These are phyloP conservation scores for Athalia cordata DNA, from an alignment of 2,888 invertebrate species.

Conservation along the genomic window DNA sequence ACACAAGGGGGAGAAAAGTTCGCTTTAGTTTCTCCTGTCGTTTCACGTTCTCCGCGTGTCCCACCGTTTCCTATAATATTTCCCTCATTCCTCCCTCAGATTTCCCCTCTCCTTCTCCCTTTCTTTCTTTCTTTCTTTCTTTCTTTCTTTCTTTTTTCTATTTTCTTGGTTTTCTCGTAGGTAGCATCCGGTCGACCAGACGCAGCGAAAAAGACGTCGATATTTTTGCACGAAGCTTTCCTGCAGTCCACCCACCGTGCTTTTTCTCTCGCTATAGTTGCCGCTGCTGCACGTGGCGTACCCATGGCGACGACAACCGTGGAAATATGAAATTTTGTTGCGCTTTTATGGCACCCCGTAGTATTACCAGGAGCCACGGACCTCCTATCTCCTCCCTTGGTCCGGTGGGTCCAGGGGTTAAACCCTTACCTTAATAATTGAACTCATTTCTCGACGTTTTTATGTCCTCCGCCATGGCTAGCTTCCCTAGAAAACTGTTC, in stretches of 20 bases:
- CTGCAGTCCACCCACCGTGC: too few relatives aligned
- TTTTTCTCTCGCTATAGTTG: too few relatives aligned
- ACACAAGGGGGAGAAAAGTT: too few relatives aligned
- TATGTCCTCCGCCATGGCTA: constrained; percentile 5
- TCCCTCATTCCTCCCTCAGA: neutral
- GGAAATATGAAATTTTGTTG: constrained; percentile 63
- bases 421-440: constrained; percentile 40
- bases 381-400: constrained; percentile 8
- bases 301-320: constrained; percentile 58
- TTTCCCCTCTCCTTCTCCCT: constrained; percentile 34
- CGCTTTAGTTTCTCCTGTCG: constrained; percentile 23
- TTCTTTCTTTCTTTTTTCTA: constrained; percentile 52
- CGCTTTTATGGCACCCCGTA: constrained; percentile 47
- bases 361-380: neutral
- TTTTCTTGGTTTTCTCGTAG: constrained; percentile 45
- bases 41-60: constrained; percentile 7
- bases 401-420: constrained; percentile 10
- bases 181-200: constrained; percentile 48
- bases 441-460: constrained; percentile 35
- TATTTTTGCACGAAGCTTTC: constrained; percentile 49
- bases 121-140: constrained; percentile 41
- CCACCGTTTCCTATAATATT: constrained; percentile 19
- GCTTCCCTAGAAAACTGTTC: neutral
- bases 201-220: constrained; percentile 45
- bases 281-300: constrained; percentile 53